Percentiles rank a stretch among this genome's conserved stretches.
These are phyloP conservation scores for Thomomys bottae DNA, from an alignment of 2,113 vertebrate species.

Conservation along the genomic window DNA sequence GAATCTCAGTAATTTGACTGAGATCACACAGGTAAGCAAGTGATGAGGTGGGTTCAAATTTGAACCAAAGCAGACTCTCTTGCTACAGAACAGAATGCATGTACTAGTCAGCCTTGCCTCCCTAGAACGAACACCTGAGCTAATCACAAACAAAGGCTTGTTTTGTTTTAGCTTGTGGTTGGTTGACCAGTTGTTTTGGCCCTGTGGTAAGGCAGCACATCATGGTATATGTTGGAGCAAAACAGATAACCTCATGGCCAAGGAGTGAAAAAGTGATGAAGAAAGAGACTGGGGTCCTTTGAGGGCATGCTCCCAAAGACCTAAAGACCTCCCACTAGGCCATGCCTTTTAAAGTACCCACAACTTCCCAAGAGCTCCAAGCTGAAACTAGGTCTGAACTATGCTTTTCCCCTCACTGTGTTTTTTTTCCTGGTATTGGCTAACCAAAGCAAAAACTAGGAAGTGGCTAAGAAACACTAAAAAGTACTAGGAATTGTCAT, in stretches of 20 bases:
- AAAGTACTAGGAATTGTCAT: background rate
- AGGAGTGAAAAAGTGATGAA: background rate
- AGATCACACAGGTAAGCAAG: background rate
- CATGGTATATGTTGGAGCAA: background rate
- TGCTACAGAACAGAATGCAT: background rate
- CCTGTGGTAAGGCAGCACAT: background rate
- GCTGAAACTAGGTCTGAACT: background rate
- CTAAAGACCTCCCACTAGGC: background rate
- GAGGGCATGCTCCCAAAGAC: background rate
- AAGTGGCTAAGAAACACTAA: background rate
- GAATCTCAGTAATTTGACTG: background rate
- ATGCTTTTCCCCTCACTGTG: background rate
- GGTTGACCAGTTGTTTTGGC: background rate
- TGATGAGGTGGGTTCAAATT: background rate
- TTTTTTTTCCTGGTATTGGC: background rate
- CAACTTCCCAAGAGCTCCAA: background rate
- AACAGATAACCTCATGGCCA: background rate
- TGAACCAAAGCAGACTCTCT: background rate
- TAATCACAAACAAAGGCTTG: background rate
- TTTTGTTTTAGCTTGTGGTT: background rate
- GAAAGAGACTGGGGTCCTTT: background rate
- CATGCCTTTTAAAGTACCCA: background rate
- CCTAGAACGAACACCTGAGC: background rate
- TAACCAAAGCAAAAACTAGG: background rate
- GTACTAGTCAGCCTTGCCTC: background rate